Percentiles rank a stretch among this genome's conserved stretches.
phyloP scores from a whole-genome alignment of 1,140 invertebrate genomes.

The Zophobas morio region DNA sequence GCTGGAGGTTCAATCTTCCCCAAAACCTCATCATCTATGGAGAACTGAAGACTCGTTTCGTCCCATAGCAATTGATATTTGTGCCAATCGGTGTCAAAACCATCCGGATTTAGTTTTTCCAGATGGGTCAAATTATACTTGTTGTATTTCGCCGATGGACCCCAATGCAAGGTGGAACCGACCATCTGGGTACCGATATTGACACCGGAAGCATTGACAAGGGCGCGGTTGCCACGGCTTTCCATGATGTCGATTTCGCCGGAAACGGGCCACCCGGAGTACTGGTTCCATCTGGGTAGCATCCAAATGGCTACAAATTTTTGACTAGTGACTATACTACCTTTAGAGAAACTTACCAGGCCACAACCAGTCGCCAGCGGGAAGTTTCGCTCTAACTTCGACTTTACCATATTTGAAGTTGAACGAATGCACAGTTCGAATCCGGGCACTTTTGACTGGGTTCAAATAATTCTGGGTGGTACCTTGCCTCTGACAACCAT shows the following conservation, averaged over 20 bases:
- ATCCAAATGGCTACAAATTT: slow-evolving; percentile 71
- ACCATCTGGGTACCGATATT: slow-evolving; percentile 74
- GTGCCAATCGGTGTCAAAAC: slow-evolving; percentile 69
- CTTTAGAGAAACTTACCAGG: slow-evolving; percentile 65
- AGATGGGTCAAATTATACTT: slow-evolving; percentile 70
- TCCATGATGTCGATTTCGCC: slow-evolving; percentile 74
- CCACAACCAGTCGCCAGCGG: slow-evolving; percentile 82
- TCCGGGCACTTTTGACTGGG: slow-evolving; percentile 76
- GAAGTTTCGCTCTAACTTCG: slow-evolving; percentile 79
- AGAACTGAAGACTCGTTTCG: slow-evolving; percentile 58
- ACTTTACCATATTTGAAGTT: slow-evolving; percentile 77
- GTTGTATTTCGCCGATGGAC: slow-evolving; percentile 72
- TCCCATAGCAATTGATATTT: slow-evolving; percentile 70
- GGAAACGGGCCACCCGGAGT: slow-evolving; percentile 72
- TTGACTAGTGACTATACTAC: background rate
- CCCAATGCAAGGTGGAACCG: slow-evolving; percentile 75
- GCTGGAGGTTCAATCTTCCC: slow-evolving; percentile 49
- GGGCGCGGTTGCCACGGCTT: slow-evolving; percentile 72
- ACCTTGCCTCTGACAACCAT: slow-evolving; percentile 68
- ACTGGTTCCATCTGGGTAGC: slow-evolving; percentile 71
- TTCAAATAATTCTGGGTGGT: slow-evolving; percentile 69
- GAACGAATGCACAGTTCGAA: slow-evolving; percentile 76
- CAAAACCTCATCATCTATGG: slow-evolving; percentile 52
- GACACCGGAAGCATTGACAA: slow-evolving; percentile 66
- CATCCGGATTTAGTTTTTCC: slow-evolving; percentile 66